These are phyloP conservation scores for Cheilosia vulpina DNA, from an alignment of 2,888 invertebrate species.

Conservation along the genomic window DNA sequence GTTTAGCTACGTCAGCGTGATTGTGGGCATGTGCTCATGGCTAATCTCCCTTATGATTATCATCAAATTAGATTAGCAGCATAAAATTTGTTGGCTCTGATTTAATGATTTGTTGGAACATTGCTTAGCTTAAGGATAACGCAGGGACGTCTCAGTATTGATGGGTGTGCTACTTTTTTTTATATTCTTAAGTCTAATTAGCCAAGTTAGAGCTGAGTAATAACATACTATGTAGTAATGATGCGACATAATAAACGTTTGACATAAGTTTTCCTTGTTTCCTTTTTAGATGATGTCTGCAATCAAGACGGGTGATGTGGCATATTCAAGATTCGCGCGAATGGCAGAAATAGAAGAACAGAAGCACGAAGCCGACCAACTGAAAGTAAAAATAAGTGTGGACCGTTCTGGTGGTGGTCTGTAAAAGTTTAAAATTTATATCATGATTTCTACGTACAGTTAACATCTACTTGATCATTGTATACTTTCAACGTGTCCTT, in stretches of 20 bases:
- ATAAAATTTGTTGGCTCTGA: no score
- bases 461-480: constrained; percentile 72
- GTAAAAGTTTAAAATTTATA: constrained; percentile 84
- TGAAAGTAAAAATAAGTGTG: constrained; percentile 92
- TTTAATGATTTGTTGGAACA: no score
- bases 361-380: constrained; percentile 89
- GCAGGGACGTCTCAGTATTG: no score
- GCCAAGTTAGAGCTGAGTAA: no score
- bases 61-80: no score
- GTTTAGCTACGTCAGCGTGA: no score
- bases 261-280: not conserved
- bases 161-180: no score
- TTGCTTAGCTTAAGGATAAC: no score
- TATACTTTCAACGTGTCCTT: constrained; percentile 67
- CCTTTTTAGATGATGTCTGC: constrained; percentile 97
- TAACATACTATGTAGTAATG: no score
- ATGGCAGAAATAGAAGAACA: constrained; percentile 97
- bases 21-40: no score
- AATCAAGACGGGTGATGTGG: constrained; percentile 97
- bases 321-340: constrained; percentile 97
- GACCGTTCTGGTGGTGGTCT: constrained; percentile 98
- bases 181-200: no score
- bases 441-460: constrained; percentile 25
- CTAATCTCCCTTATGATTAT: no score
- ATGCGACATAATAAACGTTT: not conserved